A percentile compares a stretch with the other conserved stretches of the same genome.
Evolutionary conservation across 2,113 vertebrate genomes (phyloP).

Genomic region (Elanus axillaris): DNA sequence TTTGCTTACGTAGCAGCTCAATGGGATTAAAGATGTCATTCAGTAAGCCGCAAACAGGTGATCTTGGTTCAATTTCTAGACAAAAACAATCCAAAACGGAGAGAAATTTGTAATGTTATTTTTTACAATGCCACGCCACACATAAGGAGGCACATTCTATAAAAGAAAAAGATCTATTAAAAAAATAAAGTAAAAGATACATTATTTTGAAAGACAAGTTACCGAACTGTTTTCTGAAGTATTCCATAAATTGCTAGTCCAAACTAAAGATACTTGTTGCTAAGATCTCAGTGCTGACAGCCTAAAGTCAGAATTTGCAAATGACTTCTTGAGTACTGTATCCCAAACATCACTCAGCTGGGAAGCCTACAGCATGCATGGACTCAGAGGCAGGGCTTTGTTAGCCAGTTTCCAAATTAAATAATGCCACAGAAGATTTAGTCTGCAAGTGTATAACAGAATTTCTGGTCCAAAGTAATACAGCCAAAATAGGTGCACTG

Average conservation of each 20-base stretch:
- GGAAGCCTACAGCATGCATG: neutral
- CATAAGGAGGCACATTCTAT: neutral
- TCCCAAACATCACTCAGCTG: neutral
- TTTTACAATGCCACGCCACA: neutral
- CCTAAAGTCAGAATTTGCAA: neutral
- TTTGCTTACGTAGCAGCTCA: neutral
- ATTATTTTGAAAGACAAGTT: neutral
- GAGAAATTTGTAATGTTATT: neutral
- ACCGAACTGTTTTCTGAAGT: neutral
- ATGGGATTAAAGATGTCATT: neutral
- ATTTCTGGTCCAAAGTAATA: neutral
- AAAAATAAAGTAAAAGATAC: neutral
- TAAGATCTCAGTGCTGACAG: neutral
- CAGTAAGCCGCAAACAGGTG: neutral
- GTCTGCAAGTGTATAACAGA: neutral
- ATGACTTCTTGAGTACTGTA: neutral
- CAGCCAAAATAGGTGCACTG: neutral
- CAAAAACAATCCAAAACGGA: neutral
- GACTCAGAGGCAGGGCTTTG: neutral
- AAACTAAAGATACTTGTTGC: neutral
- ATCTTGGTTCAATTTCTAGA: neutral
- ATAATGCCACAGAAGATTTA: neutral
- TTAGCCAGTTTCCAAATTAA: neutral
- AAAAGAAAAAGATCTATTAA: neutral
- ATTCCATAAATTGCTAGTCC: neutral